These are phyloP conservation scores for Yponomeuta evonymella DNA, from an alignment of 2,888 invertebrate genomes.

Conservation along the genomic window DNA sequence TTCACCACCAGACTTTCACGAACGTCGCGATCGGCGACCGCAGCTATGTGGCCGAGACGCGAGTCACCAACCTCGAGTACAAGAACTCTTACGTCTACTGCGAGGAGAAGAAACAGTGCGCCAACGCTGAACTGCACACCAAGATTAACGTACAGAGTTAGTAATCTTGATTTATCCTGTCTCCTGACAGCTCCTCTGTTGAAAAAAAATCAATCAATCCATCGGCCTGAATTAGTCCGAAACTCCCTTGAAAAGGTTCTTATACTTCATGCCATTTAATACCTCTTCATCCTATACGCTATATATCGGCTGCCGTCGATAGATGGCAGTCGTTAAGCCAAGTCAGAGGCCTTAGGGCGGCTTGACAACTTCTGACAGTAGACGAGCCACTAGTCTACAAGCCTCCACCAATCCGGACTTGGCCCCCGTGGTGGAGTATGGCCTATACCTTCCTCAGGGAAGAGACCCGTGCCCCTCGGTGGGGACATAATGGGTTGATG, in stretches of 20 bases:
- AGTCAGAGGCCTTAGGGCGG: too few species aligned
- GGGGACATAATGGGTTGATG: too few species aligned
- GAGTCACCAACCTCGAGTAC: constrained; percentile 83
- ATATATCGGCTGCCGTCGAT: too few species aligned
- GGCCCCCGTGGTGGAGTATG: too few species aligned
- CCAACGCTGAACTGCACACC: constrained; percentile 81
- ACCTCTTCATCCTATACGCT: too few species aligned
- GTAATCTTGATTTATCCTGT: constrained; percentile 25
- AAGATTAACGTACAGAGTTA: constrained; percentile 67
- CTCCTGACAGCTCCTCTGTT: background rate
- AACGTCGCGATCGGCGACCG: constrained; percentile 82
- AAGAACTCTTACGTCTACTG: constrained; percentile 83
- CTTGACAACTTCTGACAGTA: too few species aligned
- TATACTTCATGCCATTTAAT: background rate
- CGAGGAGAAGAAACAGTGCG: constrained; percentile 87
- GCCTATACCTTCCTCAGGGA: too few species aligned
- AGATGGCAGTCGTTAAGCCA: too few species aligned
- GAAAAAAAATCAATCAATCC: background rate
- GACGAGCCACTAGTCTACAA: too few species aligned
- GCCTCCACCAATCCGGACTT: too few species aligned
- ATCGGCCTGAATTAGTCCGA: background rate
- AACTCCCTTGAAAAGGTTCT: background rate
- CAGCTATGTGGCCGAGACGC: constrained; percentile 82
- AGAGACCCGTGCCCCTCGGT: too few species aligned
- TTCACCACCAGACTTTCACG: constrained; percentile 69